Conservation (phyloP, 2,888 invertebrate genomes). For the Drosophila picticornis region DNA sequence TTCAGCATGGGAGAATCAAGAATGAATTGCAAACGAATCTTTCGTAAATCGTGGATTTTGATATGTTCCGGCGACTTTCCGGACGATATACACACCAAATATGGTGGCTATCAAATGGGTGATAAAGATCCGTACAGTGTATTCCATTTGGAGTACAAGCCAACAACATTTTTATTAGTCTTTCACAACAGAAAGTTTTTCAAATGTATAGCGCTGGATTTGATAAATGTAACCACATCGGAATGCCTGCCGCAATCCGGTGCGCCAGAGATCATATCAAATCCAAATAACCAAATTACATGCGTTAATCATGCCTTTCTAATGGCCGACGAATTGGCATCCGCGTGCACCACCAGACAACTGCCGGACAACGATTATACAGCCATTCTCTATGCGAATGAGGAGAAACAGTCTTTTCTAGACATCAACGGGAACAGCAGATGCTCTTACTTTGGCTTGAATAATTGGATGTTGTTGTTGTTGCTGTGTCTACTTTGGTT, state of each 20-base stretch:
- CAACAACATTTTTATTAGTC: conserved; percentile 5
- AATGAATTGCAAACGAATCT: conserved; percentile 1
- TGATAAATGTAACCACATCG: background rate
- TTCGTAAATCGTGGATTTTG: conserved; percentile 7
- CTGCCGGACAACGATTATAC: conserved; percentile 6
- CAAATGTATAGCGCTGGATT: conserved; percentile 6
- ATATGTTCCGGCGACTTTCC: conserved; percentile 37
- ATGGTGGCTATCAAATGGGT: conserved; percentile 11
- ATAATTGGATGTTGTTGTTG: conserved; percentile 16
- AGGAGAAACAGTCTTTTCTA: background rate
- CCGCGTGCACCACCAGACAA: conserved; percentile 8
- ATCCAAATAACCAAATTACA: conserved; percentile 1
- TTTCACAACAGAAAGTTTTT: conserved; percentile 2
- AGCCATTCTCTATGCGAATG: conserved; percentile 27
- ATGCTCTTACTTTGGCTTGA: background rate
- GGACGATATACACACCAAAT: conserved; percentile 2
- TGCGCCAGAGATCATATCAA: background rate
- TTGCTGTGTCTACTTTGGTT: conserved; percentile 2
- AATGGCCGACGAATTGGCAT: conserved; percentile 32
- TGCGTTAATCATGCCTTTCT: conserved; percentile 24
- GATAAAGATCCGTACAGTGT: conserved; percentile 17
- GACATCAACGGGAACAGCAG: background rate
- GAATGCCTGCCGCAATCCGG: conserved; percentile 5
- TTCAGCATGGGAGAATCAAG: background rate
- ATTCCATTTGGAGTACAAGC: conserved; percentile 5